phyloP scores from a whole-genome alignment of 2,888 invertebrate species.

The Celastrina argiolus region DNA sequence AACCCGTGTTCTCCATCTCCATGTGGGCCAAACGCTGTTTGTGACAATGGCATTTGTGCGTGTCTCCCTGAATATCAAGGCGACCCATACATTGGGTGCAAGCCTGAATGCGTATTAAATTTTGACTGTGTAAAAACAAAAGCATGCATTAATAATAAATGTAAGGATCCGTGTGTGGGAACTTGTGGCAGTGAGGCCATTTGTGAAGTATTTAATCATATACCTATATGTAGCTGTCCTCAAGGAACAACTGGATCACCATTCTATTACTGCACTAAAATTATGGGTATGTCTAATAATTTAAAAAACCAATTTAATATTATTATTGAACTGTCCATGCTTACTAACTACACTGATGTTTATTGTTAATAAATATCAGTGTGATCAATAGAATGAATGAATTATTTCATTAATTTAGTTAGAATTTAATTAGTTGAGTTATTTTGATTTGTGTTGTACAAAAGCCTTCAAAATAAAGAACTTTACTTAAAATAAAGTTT shows the following conservation, averaged over 20 bases:
- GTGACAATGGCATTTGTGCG: slow-evolving; percentile 81
- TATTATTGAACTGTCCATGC: too few species aligned
- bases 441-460: background rate
- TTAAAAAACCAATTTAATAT: background rate
- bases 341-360: too few species aligned
- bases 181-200: slow-evolving; percentile 81
- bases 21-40: slow-evolving; percentile 82
- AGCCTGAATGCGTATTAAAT: slow-evolving; percentile 88
- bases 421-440: too few species aligned
- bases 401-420: too few species aligned
- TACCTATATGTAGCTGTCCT: slow-evolving; percentile 83
- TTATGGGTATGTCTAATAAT: slow-evolving; percentile 46
- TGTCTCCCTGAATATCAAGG: slow-evolving; percentile 85
- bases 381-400: too few species aligned
- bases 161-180: slow-evolving; percentile 84
- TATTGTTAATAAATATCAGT: background rate
- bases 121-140: slow-evolving; percentile 82
- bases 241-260: slow-evolving; percentile 81
- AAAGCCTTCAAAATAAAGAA: background rate
- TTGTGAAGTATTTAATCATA: slow-evolving; percentile 81
- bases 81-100: slow-evolving; percentile 84
- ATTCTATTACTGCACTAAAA: slow-evolving; percentile 75
- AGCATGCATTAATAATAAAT: slow-evolving; percentile 86
- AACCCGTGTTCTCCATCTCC: slow-evolving; percentile 84
- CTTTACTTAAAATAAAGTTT: background rate